Percentiles rank a stretch among this genome's conserved stretches.
These are phyloP conservation scores for Dolichomitus sp. DNA, from an alignment of 2,888 invertebrate species.

Conservation along the genomic window DNA sequence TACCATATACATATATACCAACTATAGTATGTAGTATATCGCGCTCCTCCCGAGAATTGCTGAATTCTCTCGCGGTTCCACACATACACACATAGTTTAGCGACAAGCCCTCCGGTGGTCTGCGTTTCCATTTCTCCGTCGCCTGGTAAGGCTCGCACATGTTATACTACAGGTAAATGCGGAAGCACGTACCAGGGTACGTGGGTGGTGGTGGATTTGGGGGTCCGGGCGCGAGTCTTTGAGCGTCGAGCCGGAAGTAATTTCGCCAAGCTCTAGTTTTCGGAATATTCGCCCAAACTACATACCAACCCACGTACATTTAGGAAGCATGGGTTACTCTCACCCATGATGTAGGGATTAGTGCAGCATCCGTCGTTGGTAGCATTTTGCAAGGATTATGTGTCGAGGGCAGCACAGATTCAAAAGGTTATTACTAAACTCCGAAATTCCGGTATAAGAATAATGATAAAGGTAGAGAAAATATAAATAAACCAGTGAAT, in stretches of 20 bases:
- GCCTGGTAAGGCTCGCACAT: slow-evolving; percentile 19
- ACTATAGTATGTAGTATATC: slow-evolving; percentile 12
- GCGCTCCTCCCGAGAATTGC: slow-evolving; percentile 18
- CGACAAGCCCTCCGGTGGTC: slow-evolving; percentile 46
- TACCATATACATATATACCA: not conserved
- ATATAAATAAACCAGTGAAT: not conserved
- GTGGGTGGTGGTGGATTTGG: slow-evolving; percentile 38
- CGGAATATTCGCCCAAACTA: slow-evolving; percentile 33
- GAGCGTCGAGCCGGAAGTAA: slow-evolving; percentile 76
- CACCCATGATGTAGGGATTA: not conserved
- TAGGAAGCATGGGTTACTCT: not conserved
- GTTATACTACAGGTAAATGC: slow-evolving; percentile 37
- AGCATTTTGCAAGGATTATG: not conserved
- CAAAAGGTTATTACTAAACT: not conserved
- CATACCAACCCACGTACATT: not conserved
- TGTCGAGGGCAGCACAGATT: not conserved
- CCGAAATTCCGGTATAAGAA: not conserved
- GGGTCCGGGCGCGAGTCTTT: slow-evolving; percentile 69
- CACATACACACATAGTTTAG: slow-evolving; percentile 52
- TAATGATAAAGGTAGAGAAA: not conserved
- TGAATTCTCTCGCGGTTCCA: slow-evolving; percentile 53
- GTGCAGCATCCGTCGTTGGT: not conserved
- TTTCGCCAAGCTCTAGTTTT: slow-evolving; percentile 55
- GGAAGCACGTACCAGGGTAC: slow-evolving; percentile 11
- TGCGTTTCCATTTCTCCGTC: slow-evolving; percentile 50